phyloP scores from a whole-genome alignment of 2,888 invertebrate genomes.

The Bruchidius siliquastri region DNA sequence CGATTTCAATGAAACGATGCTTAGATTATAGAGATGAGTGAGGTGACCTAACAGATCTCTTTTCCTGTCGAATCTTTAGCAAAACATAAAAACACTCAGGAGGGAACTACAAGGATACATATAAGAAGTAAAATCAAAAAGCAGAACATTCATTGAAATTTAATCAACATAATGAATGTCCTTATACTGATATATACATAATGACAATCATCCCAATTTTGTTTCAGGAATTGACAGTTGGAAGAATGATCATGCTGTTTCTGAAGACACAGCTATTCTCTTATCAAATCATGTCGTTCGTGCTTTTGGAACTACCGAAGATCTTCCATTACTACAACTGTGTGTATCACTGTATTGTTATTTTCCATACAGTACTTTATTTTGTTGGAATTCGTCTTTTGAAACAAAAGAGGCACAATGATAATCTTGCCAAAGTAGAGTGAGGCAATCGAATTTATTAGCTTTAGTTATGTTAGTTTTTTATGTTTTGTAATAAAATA shows the following conservation, averaged over 20 bases:
- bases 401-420: constrained; percentile 13
- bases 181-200: constrained; percentile 11
- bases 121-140: no score
- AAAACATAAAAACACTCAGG: no score
- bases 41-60: no score
- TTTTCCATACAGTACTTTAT: constrained; percentile 36
- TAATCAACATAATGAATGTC: no score
- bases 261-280: constrained; percentile 82
- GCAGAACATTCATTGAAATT: no score
- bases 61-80: no score
- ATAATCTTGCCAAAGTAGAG: not conserved
- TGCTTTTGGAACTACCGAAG: constrained; percentile 67
- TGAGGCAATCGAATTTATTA: not conserved
- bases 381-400: constrained; percentile 30
- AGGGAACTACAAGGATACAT: no score
- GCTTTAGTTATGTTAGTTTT: not conserved
- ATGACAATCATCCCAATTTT: not conserved
- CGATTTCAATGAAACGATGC: no score
- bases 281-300: constrained; percentile 87
- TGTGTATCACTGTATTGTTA: constrained; percentile 41
- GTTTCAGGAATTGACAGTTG: constrained; percentile 54
- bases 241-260: constrained; percentile 72
- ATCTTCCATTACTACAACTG: constrained; percentile 58
- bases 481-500: not conserved
- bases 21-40: no score